These are phyloP conservation scores for Girardinichthys multiradiatus DNA, from an alignment of 2,113 vertebrate genomes.

Conservation along the genomic window DNA sequence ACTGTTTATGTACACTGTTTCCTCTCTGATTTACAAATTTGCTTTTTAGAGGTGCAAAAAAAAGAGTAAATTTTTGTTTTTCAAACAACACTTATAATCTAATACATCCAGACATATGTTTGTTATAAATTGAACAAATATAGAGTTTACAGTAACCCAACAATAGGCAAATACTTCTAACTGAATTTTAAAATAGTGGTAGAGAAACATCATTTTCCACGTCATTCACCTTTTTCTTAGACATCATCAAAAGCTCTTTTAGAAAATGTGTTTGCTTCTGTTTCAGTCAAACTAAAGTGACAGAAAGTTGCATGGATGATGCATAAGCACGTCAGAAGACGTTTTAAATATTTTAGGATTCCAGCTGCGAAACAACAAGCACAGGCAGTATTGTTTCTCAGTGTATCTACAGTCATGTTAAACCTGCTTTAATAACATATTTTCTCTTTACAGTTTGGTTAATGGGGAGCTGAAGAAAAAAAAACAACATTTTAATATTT, in stretches of 20 bases:
- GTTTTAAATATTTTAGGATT: constrained; percentile 15
- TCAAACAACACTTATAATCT: neutral
- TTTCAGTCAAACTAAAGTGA: neutral
- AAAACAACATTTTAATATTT: neutral
- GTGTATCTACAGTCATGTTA: constrained; percentile 15
- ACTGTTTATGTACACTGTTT: neutral
- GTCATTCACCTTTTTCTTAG: neutral
- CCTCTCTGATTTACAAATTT: constrained; percentile 2
- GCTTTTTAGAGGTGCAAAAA: neutral
- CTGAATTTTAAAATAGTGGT: neutral
- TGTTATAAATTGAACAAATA: neutral
- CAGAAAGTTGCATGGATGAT: constrained; percentile 14
- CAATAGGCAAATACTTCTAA: neutral
- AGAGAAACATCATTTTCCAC: neutral
- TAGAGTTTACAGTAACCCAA: neutral
- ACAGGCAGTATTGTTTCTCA: neutral
- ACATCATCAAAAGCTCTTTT: neutral
- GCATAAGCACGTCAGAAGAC: neutral
- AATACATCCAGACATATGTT: neutral
- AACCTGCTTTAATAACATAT: constrained; percentile 17
- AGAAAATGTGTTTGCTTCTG: neutral
- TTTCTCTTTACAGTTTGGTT: constrained; percentile 16
- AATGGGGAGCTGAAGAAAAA: constrained; percentile 29
- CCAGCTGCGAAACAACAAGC: constrained; percentile 14
- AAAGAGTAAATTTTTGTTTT: neutral